A percentile compares a stretch with the other conserved stretches of the same genome.
Evolutionary conservation across 1,140 invertebrate genomes (phyloP).

Genomic region (Magallana ariakensis): DNA sequence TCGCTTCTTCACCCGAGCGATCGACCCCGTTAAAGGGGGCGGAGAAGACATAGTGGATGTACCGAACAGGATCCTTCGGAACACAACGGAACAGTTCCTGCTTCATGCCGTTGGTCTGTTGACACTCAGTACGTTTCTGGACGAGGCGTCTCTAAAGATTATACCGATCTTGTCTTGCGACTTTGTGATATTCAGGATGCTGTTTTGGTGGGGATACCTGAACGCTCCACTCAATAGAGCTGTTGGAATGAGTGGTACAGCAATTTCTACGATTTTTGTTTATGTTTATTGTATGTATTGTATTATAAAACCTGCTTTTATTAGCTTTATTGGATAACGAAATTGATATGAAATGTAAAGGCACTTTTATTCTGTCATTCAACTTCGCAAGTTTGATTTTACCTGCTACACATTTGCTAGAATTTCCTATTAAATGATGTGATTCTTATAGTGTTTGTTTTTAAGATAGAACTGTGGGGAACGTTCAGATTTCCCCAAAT

Average conservation of each 20-base stretch:
- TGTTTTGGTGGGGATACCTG: constrained; percentile 45
- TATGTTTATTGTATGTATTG: constrained; percentile 44
- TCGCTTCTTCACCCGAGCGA: constrained; percentile 16
- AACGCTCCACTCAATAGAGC: constrained; percentile 26
- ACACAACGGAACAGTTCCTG: constrained; percentile 47
- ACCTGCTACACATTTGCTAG: no score
- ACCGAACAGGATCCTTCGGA: constrained; percentile 39
- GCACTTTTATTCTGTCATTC: no score
- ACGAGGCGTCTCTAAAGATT: not conserved
- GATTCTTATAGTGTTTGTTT: no score
- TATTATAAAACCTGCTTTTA: not conserved
- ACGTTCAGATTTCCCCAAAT: no score
- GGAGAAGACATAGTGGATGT: constrained; percentile 42
- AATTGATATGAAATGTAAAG: no score
- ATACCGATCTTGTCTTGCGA: constrained; percentile 34
- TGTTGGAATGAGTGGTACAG: constrained; percentile 39
- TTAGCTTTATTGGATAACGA: not conserved
- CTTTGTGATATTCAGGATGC: constrained; percentile 40
- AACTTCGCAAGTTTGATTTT: no score
- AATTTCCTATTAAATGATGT: no score
- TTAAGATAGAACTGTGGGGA: no score
- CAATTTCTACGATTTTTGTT: not conserved
- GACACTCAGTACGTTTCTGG: constrained; percentile 41
- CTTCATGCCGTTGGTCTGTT: constrained; percentile 26
- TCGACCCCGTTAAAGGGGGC: constrained; percentile 38